These are phyloP conservation scores for Lethocerus indicus DNA, from an alignment of 1,140 invertebrate species.

Conservation along the genomic window DNA sequence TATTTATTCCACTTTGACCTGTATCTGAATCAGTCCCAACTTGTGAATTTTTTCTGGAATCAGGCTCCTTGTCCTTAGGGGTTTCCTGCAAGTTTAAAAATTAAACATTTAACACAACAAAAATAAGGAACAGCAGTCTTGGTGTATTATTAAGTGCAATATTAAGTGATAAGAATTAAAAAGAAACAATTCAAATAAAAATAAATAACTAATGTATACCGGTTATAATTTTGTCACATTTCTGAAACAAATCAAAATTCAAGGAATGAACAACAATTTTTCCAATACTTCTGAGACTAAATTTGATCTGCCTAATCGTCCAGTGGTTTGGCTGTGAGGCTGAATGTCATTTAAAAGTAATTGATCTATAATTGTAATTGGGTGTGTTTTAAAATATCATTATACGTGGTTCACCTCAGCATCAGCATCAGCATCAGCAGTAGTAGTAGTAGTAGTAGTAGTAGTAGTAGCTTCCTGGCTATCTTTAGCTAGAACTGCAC, in stretches of 20 bases:
- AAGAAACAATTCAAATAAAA: too few species aligned
- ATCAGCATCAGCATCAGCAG: conserved; percentile 19
- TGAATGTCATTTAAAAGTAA: not conserved
- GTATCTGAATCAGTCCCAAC: conserved; percentile 8
- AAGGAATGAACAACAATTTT: too few species aligned
- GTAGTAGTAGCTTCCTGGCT: conserved; percentile 6
- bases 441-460: conserved; percentile 16
- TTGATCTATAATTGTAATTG: not conserved
- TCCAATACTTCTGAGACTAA: too few species aligned
- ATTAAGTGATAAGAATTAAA: too few species aligned
- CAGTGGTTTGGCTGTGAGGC: too few species aligned
- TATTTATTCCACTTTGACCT: not conserved
- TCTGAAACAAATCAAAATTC: too few species aligned
- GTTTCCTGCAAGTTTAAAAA: not conserved
- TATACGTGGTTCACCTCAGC: not conserved
- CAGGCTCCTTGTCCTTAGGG: not conserved
- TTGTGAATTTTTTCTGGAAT: conserved; percentile 6
- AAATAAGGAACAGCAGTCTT: not conserved
- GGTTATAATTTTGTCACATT: too few species aligned
- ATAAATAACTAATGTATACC: too few species aligned
- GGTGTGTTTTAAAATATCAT: not conserved
- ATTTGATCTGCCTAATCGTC: too few species aligned
- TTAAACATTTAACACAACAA: not conserved
- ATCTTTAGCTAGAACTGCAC: not conserved
- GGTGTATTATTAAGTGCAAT: too few species aligned